Base-by-base conservation (phyloP, 2,888 invertebrate genomes). In the Agonopterix alstromeriana region DNA sequence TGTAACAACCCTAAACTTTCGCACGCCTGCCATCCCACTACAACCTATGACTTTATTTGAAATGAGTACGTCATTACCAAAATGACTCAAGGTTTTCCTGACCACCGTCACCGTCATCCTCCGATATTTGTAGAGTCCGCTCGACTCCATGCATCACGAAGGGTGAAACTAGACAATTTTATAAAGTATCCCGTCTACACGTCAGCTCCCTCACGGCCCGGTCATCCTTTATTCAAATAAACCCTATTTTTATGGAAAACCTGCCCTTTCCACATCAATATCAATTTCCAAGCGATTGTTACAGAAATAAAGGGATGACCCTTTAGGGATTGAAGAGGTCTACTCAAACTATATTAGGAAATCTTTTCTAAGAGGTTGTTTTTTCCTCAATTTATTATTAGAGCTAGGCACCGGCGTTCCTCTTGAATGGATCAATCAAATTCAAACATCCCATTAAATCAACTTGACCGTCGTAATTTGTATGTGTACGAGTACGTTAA, bases 211-310 rank as follows among this genome's bases (percentile, higher is more conserved):
- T 63, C 67, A 60, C 77, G 73, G 70, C 57, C 74, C 77, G 77
- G 77, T 74, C 82, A 87, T 88, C 87, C 85, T 83, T 88, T 88
- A 88, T 88, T 88, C 85, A 88, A 88, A 88, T 88, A 87, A 86
- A 87, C 87, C 87, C 87, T 87, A 87, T 87, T 88, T 88, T 88
- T 87, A 88, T 88, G 87, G 86, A 88, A 86, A 87, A 82, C 77
- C 73, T 83, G 84, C 85, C 86, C 85, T 85, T 82, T 86, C 80
- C 83, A 82, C 87, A 88, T 88, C 87, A 88, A 88, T 88, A 88
- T 88, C 88, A 88, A 88, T 88, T 88, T 88, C 84, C 78, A 65
- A 75, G 85, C 82, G 84, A 88, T 88, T 87, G 87, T 87, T 83
- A 83, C 78, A 83, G 85, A 87, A 87, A 86, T 85, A 87, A 87